A percentile compares a stretch with the other conserved stretches of the same genome.
Evolutionary conservation across 1,140 invertebrate species (phyloP).

Genomic region (Episyrphus balteatus): DNA sequence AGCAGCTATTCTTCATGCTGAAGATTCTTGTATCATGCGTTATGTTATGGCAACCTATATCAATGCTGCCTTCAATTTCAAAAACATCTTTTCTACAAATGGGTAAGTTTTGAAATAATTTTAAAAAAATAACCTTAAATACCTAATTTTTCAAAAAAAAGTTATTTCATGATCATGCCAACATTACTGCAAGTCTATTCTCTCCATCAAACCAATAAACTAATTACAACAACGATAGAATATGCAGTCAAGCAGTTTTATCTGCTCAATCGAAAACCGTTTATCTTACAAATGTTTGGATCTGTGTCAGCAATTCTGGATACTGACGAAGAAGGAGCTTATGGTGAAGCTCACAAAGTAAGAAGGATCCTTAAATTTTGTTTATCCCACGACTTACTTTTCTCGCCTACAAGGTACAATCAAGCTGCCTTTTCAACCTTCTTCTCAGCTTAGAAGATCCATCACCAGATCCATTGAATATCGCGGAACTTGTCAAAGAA

Average conservation of each 20-base stretch:
- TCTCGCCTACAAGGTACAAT: constrained; percentile 58
- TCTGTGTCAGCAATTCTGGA: constrained; percentile 93
- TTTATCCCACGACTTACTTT: constrained; percentile 2
- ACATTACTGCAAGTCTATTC: constrained; percentile 93
- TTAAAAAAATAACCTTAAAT: background rate
- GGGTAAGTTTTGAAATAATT: constrained; percentile 53
- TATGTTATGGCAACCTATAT: constrained; percentile 95
- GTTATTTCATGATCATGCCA: constrained; percentile 94
- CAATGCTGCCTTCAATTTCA: constrained; percentile 96
- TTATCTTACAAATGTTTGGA: constrained; percentile 98
- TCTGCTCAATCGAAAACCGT: constrained; percentile 94
- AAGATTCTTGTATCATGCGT: constrained; percentile 89
- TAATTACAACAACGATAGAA: constrained; percentile 91
- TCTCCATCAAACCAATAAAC: constrained; percentile 92
- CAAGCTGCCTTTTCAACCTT: constrained; percentile 82
- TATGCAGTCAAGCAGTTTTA: constrained; percentile 99
- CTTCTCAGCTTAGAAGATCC: constrained; percentile 84
- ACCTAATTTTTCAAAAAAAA: constrained; percentile 30
- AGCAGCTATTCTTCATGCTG: constrained; percentile 89
- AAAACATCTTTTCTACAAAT: constrained; percentile 97
- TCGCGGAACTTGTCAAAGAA: constrained; percentile 89
- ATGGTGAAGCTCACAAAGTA: constrained; percentile 84
- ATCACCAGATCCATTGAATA: constrained; percentile 86
- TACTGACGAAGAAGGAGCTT: constrained; percentile 74
- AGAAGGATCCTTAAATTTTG: constrained; percentile 10